Evolutionary conservation across 2,113 vertebrate species (phyloP).

Genomic region (Orientallactaga bullata): DNA sequence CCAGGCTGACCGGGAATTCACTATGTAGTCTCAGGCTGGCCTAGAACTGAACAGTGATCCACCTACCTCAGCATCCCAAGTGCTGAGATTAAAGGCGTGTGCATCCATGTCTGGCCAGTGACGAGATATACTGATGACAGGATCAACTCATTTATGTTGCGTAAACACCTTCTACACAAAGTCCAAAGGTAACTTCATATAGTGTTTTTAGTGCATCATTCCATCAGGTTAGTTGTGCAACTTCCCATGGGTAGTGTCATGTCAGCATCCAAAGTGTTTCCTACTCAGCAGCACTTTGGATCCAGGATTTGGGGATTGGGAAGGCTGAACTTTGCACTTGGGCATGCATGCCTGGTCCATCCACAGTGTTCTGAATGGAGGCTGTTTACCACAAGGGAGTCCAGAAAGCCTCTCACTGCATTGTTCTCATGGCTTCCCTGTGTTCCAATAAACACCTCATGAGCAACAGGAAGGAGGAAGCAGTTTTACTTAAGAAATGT

Average conservation of each 20-base stretch:
- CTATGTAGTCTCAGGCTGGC: too few species aligned
- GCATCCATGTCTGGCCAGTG: too few species aligned
- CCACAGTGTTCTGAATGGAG: not conserved
- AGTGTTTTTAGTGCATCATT: not conserved
- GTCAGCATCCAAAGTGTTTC: not conserved
- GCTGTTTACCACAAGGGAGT: not conserved
- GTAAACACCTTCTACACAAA: not conserved
- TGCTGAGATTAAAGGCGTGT: too few species aligned
- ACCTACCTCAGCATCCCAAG: too few species aligned
- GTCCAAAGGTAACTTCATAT: not conserved
- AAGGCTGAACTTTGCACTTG: not conserved
- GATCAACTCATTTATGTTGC: not conserved
- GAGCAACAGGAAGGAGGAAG: not conserved
- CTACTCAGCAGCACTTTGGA: not conserved
- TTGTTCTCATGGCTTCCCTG: not conserved
- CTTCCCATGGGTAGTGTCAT: not conserved
- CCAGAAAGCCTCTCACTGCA: not conserved
- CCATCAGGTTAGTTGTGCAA: not conserved
- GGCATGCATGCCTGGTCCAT: too few species aligned
- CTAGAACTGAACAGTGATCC: too few species aligned
- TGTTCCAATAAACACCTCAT: not conserved
- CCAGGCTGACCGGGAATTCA: too few species aligned
- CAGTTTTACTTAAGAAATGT: constrained; percentile 1
- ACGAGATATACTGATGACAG: not conserved
- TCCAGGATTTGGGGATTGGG: not conserved